Conservation (phyloP, 1,140 invertebrate species). For the Drosophila ambigua region DNA sequence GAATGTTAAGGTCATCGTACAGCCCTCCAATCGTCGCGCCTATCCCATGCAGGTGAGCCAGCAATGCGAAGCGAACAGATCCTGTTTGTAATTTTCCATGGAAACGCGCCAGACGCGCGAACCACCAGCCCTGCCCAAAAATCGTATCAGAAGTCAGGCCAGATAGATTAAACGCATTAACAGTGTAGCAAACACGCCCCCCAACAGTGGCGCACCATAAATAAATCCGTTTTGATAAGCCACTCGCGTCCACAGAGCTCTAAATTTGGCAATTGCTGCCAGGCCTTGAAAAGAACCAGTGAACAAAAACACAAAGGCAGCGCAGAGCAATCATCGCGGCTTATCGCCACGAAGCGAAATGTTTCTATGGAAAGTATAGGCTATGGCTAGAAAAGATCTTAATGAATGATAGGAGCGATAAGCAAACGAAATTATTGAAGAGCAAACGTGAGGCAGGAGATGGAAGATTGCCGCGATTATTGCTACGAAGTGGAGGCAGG, state of each 20-base stretch:
- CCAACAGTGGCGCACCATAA: slow-evolving; percentile 54
- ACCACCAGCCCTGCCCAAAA: slow-evolving; percentile 13
- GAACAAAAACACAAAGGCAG: slow-evolving; percentile 21
- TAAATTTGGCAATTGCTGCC: slow-evolving; percentile 63
- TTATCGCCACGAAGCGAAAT: slow-evolving; percentile 41
- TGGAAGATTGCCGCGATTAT: too few species aligned
- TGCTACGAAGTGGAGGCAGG: too few species aligned
- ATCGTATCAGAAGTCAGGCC: slow-evolving; percentile 41
- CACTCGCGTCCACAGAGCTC: slow-evolving; percentile 6
- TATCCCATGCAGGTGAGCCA: slow-evolving; percentile 95
- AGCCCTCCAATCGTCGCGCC: slow-evolving; percentile 98
- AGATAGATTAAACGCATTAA: slow-evolving; percentile 15
- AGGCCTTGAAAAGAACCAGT: slow-evolving; percentile 46
- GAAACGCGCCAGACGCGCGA: slow-evolving; percentile 5
- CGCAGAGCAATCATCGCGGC: slow-evolving; percentile 11
- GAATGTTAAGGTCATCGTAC: slow-evolving; percentile 97
- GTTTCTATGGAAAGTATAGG: slow-evolving; percentile 32
- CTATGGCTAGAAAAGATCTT: slow-evolving; percentile 30
- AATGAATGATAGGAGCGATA: slow-evolving; percentile 34
- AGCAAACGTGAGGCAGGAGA: slow-evolving; percentile 25
- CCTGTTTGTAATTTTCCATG: slow-evolving; percentile 27
- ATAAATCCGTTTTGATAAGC: slow-evolving; percentile 58
- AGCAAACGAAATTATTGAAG: slow-evolving; percentile 2
- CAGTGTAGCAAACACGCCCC: slow-evolving; percentile 38
- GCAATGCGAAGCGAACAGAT: neutral